Evolutionary conservation across 1,140 invertebrate genomes (phyloP).

Genomic region (Campoletis sonorensis): DNA sequence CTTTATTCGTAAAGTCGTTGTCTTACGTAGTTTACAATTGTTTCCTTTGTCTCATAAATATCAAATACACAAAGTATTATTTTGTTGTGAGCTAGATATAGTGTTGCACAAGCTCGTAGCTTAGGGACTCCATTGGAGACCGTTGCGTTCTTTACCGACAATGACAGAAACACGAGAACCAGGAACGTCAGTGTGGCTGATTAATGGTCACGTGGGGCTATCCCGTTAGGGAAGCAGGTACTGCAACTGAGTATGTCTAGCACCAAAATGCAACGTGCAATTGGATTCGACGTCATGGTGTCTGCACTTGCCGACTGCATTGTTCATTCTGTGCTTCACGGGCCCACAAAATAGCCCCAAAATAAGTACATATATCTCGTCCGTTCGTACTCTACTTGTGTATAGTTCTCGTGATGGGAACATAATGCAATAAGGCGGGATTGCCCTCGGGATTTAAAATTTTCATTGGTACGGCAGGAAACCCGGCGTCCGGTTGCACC

Average conservation of each 20-base stretch:
- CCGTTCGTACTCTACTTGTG: not conserved
- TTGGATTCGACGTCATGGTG: conserved; percentile 65
- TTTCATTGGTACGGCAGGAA: conserved; percentile 61
- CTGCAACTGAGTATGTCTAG: not conserved
- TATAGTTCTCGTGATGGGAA: not conserved
- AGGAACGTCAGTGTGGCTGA: conserved; percentile 23
- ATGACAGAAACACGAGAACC: conserved; percentile 7
- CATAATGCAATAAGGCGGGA: not conserved
- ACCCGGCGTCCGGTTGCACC: conserved; percentile 57
- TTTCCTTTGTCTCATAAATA: no score
- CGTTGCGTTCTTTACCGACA: not conserved
- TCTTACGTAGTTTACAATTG: no score
- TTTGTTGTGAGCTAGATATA: not conserved
- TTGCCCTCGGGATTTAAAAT: conserved; percentile 59
- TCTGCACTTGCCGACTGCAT: conserved; percentile 64
- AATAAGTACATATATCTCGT: conserved; percentile 7
- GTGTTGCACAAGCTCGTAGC: not conserved
- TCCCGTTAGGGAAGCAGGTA: conserved; percentile 5
- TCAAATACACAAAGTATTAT: not conserved
- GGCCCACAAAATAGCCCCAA: conserved; percentile 50
- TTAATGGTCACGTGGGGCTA: conserved; percentile 20
- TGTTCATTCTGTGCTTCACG: conserved; percentile 50
- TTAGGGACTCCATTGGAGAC: not conserved
- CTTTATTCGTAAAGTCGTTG: no score
- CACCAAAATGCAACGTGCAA: conserved; percentile 27